Evolutionary conservation across 2,113 vertebrate species (phyloP), one percentile per base, ranked within the genome.

Genomic region (Anser cygnoides): DNA sequence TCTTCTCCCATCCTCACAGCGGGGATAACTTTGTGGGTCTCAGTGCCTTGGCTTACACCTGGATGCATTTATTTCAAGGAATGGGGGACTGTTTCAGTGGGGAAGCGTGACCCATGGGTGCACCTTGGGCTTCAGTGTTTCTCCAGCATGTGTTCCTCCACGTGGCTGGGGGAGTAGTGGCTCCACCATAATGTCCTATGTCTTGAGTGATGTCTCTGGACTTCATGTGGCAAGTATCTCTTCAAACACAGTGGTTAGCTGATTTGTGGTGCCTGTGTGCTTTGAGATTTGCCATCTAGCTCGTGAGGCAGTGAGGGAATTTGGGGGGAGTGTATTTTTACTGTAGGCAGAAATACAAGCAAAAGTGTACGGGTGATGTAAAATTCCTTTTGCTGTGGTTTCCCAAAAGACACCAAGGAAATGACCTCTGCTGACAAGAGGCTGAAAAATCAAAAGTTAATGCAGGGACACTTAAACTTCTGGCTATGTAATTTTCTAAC

Each of bases 21-120:
- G 44, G 59, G 37, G 31, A 37, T 62, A 55, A 14, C 55, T 58
- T 37, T 77, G 50, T 37, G 23, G 11, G 68, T 52, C 61, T 67
- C 22, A 14, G 2, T 84, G 50, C 46, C 4, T 0, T 59, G 41
- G 50, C 4, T 74, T 55, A 41, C 0, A 0, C 15, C 26, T 77
- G 88, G 50, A 31, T 89, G n/a, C 12, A 6, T 89, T 93, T 71
- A 28, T 76, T 88, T 43, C 19, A 73, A 63, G 67, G 59, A 77
- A 25, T 31, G 18, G 44, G 70, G 80, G 88, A 13, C 21, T 0
- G 0, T 58, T 87, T 67, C 39, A 31, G 55, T 73, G 22, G 39
- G 57, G 33, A 26, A 68, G 28, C 21, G 80, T 58, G 85, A 92
- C 31, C 44, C 31, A 11, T 66, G 76, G 31, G 28, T 33, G 1